Evolutionary conservation across 2,888 invertebrate species (phyloP), one percentile per base, ranked within the genome.

Genomic region (Eupithecia centaureata): DNA sequence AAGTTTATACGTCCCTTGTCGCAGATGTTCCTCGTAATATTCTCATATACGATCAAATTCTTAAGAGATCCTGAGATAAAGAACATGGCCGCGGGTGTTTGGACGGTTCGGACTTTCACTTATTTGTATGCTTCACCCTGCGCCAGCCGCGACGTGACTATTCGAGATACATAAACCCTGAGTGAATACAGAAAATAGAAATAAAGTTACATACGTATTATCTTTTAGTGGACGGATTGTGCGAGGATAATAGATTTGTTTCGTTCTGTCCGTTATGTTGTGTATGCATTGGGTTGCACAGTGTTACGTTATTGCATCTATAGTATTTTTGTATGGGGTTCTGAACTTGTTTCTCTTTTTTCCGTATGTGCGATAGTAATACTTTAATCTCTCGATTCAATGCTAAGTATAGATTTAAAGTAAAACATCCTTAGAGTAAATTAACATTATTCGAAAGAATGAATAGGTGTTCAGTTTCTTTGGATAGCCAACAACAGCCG

Each of bases 121-220:
- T 92, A 93, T 93, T 93, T 92, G 92, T 93, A 93, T 93, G 92
- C 93, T 85, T 86, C 84, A 89, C 91, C 92, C 91, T 88, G 85
- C 90, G 88, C 86, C 82, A 86, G 88, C 85, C 90, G 84, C 84
- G 82, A 92, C 92, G 93, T 92, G 93, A 92, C 93, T 92, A 93
- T 93, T 92, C 92, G 92, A 92, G 92, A 92, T 91, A 93, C 91
- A 92, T 93, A 93, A 92, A 92, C 92, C 87, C 86, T 89, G 90
- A 92, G 92, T 91, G 92, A 93, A 93, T 93, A 90, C 91, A 89
- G 92, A 92, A 92, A 93, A 92, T 91, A 92, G 92, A 93, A 91
- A 93, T 92, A 93, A 90, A 93, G 90, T 91, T 89, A 91, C 92
- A 91, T 92, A 89, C 92, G 88, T 92, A 91, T 91, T 92, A 90